These are phyloP conservation scores for Corythaixoides concolor DNA, from an alignment of 2,113 vertebrate genomes.

Conservation along the genomic window DNA sequence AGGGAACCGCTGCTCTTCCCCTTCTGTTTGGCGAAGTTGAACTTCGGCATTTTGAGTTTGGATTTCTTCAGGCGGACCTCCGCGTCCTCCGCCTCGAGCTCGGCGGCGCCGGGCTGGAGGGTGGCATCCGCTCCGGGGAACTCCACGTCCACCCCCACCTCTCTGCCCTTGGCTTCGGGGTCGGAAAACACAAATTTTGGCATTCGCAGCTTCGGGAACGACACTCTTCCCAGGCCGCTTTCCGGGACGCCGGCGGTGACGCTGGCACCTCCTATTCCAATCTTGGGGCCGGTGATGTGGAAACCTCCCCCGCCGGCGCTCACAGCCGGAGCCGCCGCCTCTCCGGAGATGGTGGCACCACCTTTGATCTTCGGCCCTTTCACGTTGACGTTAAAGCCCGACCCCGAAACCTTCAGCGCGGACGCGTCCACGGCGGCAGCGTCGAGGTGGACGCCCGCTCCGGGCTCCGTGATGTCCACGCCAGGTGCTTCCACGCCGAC, in stretches of 20 bases:
- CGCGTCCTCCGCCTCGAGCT: slow-evolving; percentile 73
- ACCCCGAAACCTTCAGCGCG: background rate
- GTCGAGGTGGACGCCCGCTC: background rate
- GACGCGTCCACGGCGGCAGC: slow-evolving; percentile 23
- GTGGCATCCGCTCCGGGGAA: slow-evolving; percentile 37
- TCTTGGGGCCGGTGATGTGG: slow-evolving; percentile 8
- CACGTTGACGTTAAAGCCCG: slow-evolving; percentile 15
- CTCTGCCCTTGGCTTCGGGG: slow-evolving; percentile 65
- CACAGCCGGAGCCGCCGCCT: background rate
- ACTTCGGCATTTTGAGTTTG: slow-evolving; percentile 90
- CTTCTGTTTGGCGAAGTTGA: slow-evolving; percentile 87
- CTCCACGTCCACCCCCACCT: slow-evolving; percentile 74
- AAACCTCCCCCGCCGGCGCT: background rate
- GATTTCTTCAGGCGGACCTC: slow-evolving; percentile 81
- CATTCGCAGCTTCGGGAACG: slow-evolving; percentile 78
- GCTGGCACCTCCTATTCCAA: background rate
- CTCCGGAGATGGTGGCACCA: background rate
- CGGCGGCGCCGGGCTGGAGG: slow-evolving; percentile 36
- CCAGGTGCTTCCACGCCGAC: background rate
- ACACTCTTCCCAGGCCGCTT: slow-evolving; percentile 53
- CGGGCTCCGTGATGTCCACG: background rate
- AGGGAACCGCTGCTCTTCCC: slow-evolving; percentile 71
- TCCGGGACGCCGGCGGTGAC: background rate
- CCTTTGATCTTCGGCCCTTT: slow-evolving; percentile 71
- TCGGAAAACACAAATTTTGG: slow-evolving; percentile 71